Evolutionary conservation across 1,140 invertebrate species (phyloP), one percentile per base, ranked within the genome.

Genomic region (Apis dorsata): DNA sequence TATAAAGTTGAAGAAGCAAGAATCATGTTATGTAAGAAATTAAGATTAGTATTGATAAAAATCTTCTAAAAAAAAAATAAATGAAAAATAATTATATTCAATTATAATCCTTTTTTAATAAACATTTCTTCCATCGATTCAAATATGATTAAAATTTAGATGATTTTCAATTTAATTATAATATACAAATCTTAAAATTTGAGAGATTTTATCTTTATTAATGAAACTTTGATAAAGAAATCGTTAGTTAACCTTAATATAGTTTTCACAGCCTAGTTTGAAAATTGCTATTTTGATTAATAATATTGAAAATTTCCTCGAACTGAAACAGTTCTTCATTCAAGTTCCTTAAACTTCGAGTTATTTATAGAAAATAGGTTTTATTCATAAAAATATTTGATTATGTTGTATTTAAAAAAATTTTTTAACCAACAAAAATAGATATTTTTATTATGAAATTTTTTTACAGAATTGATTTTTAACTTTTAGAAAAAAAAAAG

Each of bases 231-330:
- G 24, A 44, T 17, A 59, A 69, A 34, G 19, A 66, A 28, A 3
- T 7, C 21, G 19, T 51, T 8, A 2, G n/a, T n/a, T n/a, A n/a
- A n/a, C n/a, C 13, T 49, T 53, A 28, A 57, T 55, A 12, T 19
- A 21, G 0, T 12, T 19, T 49, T 17, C 15, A 49, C 21, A n/a
- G 3, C 13, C 44, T 9, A 34, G 24, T 60, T 69, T 49, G 21
- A 24, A n/a, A 78, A 24, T 28, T 59, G 34, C 76, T 49, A 24
- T 19, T 65, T 57, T 28, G 12, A 11, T 78, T 78, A 69, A 78
- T 78, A 78, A 69, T 63, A 34, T 19, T 2, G 49, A 65, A 17
- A 59, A 69, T 34, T 69, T 78, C 44, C 53, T 24, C n/a, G 13
- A 65, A 34, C 15, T 3, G 19, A 24, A 34, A 59, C 28, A 49